Conservation (phyloP, 2,113 vertebrate genomes). For the Pao palembangensis region DNA sequence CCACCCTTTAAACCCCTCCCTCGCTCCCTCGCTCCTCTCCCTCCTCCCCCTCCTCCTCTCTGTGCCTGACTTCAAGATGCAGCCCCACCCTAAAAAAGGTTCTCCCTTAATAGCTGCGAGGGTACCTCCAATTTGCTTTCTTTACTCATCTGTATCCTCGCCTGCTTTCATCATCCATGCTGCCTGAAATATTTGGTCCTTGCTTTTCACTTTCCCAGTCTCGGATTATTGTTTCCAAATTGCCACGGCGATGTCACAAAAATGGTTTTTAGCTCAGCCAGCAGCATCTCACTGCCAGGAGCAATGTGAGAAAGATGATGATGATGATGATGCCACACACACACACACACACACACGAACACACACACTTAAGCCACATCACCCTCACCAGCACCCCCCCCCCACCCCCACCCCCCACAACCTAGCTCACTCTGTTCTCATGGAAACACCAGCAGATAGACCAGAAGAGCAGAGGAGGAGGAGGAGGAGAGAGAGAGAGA, state of each 20-base stretch:
- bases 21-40: constrained; percentile 57
- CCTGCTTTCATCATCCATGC: not conserved
- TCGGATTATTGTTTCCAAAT: constrained; percentile 47
- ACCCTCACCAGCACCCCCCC: constrained; percentile 42
- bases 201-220: constrained; percentile 21
- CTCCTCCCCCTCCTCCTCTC: not conserved
- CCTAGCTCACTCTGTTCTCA: constrained; percentile 73
- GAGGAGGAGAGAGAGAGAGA: constrained; percentile 19
- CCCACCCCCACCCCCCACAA: constrained; percentile 22
- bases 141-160: constrained; percentile 5
- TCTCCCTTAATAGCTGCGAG: constrained; percentile 53
- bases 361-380: constrained; percentile 61
- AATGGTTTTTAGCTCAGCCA: constrained; percentile 55
- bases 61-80: constrained; percentile 35
- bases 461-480: constrained; percentile 59
- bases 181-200: no score
- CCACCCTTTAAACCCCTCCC: not conserved
- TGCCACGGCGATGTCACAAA: constrained; percentile 39
- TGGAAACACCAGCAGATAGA: constrained; percentile 76
- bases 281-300: constrained; percentile 32
- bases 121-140: constrained; percentile 51
- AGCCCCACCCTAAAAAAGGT: constrained; percentile 69
- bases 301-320: constrained; percentile 58
- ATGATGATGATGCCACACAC: constrained; percentile 24
- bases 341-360: constrained; percentile 12